Evolutionary conservation across 2,113 vertebrate species (phyloP).

Genomic region (Catagonus wagneri): DNA sequence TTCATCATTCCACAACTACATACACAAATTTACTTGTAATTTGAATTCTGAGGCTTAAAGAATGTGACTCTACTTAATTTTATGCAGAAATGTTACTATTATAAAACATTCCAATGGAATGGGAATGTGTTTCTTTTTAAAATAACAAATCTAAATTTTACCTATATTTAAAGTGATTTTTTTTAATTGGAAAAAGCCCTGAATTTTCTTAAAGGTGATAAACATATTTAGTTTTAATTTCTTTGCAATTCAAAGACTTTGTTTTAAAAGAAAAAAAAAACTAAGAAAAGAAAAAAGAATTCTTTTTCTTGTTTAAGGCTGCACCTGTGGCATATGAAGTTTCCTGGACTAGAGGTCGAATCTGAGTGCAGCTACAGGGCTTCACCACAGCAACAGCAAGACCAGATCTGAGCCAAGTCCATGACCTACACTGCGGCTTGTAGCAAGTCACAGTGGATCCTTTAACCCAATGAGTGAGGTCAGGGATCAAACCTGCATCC

Average conservation of each 20-base stretch:
- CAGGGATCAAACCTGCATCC: too few species aligned
- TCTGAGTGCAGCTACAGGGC: too few species aligned
- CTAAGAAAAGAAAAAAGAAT: background rate
- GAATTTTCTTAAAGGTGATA: background rate
- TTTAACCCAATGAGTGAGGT: too few species aligned
- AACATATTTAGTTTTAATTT: conserved; percentile 62
- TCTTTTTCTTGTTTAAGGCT: too few species aligned
- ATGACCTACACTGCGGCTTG: too few species aligned
- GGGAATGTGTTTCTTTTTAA: conserved; percentile 3
- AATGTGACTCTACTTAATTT: background rate
- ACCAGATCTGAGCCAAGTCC: too few species aligned
- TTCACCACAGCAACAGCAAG: too few species aligned
- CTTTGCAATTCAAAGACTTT: conserved; percentile 37
- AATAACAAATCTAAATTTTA: conserved; percentile 49
- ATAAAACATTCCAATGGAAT: background rate
- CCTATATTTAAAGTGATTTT: conserved; percentile 4
- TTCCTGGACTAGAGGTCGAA: too few species aligned
- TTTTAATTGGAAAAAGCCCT: conserved; percentile 41
- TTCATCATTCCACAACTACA: background rate
- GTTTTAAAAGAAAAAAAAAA: conserved; percentile 47
- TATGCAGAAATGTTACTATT: background rate
- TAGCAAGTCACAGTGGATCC: too few species aligned
- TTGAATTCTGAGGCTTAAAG: conserved; percentile 11
- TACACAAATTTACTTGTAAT: background rate
- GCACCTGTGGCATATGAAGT: too few species aligned